A percentile compares a stretch with the other conserved stretches of the same genome.
Evolutionary conservation across 2,113 vertebrate genomes (phyloP).

Genomic region (Pseudorectes ferrugineus): DNA sequence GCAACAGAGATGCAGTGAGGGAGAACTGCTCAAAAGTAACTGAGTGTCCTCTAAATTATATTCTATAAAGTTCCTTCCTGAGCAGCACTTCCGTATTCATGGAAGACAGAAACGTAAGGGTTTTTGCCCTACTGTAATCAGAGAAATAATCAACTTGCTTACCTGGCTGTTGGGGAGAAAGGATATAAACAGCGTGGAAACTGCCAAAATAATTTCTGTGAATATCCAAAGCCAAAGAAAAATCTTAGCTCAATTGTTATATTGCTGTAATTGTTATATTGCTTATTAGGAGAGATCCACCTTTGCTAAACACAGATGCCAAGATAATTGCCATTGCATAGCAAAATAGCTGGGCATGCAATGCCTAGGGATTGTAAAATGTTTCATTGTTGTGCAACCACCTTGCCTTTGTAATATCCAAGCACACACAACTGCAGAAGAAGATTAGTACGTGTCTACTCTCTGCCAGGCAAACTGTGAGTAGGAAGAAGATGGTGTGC

Average conservation of each 20-base stretch:
- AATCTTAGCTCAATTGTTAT: background rate
- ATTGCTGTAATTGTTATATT: background rate
- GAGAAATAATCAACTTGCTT: background rate
- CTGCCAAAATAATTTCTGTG: background rate
- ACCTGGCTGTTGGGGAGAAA: background rate
- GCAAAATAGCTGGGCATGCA: background rate
- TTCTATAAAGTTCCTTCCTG: background rate
- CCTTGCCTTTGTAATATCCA: background rate
- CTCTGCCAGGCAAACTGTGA: background rate
- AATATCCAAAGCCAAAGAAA: background rate
- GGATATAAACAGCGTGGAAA: background rate
- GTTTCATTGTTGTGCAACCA: background rate
- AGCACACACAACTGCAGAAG: background rate
- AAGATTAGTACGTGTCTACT: rapidly evolving
- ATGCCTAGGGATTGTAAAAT: background rate
- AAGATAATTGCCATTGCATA: background rate
- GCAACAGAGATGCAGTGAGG: background rate
- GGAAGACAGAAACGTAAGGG: background rate
- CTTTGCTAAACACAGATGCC: background rate
- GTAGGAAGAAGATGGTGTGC: background rate
- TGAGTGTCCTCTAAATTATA: background rate
- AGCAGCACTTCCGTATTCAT: background rate
- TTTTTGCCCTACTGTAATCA: background rate
- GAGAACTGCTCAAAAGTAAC: background rate
- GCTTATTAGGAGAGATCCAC: background rate